phyloP scores from a whole-genome alignment of 2,888 invertebrate species.

The Imbricaverruca yamaguchii region DNA sequence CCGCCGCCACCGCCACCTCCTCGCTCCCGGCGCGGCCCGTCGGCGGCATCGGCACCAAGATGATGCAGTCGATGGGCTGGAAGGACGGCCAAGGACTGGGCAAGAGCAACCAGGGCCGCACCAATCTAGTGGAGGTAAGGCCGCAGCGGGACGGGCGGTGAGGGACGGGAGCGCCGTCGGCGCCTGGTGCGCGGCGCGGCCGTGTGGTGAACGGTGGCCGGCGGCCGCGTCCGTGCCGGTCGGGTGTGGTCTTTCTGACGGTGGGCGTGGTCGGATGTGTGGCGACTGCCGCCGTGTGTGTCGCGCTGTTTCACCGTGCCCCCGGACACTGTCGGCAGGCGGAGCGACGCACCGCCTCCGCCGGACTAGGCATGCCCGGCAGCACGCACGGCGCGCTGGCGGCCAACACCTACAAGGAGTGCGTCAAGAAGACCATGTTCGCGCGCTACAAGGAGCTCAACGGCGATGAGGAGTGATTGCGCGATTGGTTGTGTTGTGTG shows the following conservation, averaged over 20 bases:
- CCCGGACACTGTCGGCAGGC: conserved; percentile 43
- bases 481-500: too few species aligned
- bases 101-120: conserved; percentile 82
- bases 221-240: not conserved
- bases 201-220: too few species aligned
- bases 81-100: conserved; percentile 93
- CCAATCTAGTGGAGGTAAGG: conserved; percentile 79
- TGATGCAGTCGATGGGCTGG: conserved; percentile 99
- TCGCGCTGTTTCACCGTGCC: too few species aligned
- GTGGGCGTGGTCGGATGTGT: too few species aligned
- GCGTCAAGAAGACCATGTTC: conserved; percentile 81
- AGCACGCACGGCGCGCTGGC: conserved; percentile 68
- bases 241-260: not conserved
- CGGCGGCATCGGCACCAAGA: conserved; percentile 87
- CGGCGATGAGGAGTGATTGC: not conserved
- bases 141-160: not conserved
- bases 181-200: too few species aligned
- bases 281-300: too few species aligned
- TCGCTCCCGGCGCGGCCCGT: conserved; percentile 65
- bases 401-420: conserved; percentile 79
- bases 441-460: conserved; percentile 52
- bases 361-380: conserved; percentile 78
- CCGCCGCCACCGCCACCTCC: conserved; percentile 45
- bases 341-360: conserved; percentile 58
- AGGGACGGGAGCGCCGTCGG: not conserved